Evolutionary conservation across 2,888 invertebrate genomes (phyloP).

Genomic region (Apamea monoglypha): DNA sequence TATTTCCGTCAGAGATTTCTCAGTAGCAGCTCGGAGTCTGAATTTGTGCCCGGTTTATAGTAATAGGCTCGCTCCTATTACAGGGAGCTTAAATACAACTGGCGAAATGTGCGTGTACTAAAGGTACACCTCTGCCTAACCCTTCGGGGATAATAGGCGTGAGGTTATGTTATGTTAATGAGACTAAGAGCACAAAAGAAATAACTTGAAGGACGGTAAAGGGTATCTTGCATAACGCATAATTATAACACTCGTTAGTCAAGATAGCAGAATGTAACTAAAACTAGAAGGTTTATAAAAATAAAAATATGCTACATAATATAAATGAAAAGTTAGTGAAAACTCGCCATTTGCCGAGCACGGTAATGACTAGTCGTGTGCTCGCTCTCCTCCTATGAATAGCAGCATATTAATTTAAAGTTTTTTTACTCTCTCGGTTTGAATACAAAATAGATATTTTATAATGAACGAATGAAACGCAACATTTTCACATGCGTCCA

Average conservation of each 20-base stretch:
- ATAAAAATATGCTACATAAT: not conserved
- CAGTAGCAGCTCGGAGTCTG: not conserved
- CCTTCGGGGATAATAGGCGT: not conserved
- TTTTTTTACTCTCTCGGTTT: conserved; percentile 12
- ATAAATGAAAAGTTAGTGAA: conserved; percentile 1
- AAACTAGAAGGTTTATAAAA: not conserved
- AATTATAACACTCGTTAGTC: not conserved
- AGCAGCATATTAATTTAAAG: conserved; percentile 28
- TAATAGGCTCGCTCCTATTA: not conserved
- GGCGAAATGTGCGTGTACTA: not conserved
- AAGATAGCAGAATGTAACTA: not conserved
- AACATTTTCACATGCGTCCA: not conserved
- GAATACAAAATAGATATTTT: conserved; percentile 26
- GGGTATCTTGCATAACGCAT: not conserved
- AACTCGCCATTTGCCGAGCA: conserved; percentile 2
- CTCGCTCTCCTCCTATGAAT: conserved; percentile 7
- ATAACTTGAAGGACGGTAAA: not conserved
- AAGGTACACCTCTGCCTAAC: not conserved
- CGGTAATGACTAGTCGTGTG: conserved; percentile 15
- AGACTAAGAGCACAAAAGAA: not conserved
- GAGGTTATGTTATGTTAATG: not conserved
- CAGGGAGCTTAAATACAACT: not conserved
- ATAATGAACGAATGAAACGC: conserved; percentile 1
- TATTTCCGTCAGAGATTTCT: not conserved
- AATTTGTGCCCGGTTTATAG: not conserved